These are phyloP conservation scores for Bos taurus DNA, from an alignment of 2,113 vertebrate genomes.

Conservation along the genomic window DNA sequence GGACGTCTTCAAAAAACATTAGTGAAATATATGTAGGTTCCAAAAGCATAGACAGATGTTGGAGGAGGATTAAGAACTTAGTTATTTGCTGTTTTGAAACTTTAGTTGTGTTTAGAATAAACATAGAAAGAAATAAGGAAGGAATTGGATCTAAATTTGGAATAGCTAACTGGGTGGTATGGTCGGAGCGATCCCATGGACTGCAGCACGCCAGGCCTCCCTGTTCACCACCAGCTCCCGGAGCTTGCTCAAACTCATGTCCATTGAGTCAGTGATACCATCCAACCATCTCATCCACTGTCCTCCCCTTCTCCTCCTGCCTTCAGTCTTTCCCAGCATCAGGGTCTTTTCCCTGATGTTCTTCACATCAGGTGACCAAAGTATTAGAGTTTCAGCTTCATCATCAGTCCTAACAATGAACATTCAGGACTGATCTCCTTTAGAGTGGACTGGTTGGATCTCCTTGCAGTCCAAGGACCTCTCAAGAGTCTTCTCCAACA, in stretches of 20 bases:
- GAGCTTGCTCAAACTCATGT: neutral
- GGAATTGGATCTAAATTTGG: neutral
- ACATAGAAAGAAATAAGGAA: neutral
- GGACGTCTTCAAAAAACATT: neutral
- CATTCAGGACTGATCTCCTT: neutral
- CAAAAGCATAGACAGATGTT: neutral
- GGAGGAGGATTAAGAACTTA: neutral
- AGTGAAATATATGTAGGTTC: neutral
- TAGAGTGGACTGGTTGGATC: neutral
- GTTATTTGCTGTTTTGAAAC: neutral
- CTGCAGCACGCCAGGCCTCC: neutral
- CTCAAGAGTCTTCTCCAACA: neutral
- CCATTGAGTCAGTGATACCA: neutral
- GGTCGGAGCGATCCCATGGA: neutral
- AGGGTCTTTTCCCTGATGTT: neutral
- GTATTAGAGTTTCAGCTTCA: neutral
- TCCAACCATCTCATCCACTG: neutral
- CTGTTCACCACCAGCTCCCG: neutral
- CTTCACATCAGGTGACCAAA: neutral
- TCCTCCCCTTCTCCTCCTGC: neutral
- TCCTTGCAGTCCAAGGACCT: neutral
- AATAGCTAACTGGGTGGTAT: neutral
- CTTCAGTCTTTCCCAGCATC: neutral
- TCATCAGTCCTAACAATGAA: neutral
- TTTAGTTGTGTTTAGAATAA: neutral